Conservation (phyloP, 2,797 vertebrate genomes). For the Chlorospingus flavigularis region DNA sequence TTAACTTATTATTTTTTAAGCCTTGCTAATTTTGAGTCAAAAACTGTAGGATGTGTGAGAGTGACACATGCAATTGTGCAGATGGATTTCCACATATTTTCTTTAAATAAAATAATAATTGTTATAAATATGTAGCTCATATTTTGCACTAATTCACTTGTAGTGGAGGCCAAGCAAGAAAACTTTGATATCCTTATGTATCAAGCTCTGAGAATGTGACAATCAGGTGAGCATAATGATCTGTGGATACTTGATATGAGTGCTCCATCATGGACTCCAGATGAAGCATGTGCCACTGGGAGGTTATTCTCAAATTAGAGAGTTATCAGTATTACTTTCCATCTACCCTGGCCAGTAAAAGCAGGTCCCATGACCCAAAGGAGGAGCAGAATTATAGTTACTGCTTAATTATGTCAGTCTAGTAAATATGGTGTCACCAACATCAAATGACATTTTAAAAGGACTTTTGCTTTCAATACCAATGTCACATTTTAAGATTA, state of each 20-base stretch:
- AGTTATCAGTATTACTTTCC: not conserved
- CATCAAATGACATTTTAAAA: not conserved
- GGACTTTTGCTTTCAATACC: not conserved
- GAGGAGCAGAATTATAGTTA: not conserved
- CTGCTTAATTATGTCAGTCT: not conserved
- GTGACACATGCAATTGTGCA: constrained; percentile 40
- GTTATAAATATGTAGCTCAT: not conserved
- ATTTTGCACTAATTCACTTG: not conserved
- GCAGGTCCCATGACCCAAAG: not conserved
- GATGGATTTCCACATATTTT: constrained; percentile 38
- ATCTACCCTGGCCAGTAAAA: not conserved
- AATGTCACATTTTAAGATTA: not conserved
- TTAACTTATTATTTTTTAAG: not conserved
- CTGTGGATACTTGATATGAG: not conserved
- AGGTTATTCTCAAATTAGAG: not conserved
- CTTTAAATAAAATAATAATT: constrained; percentile 53
- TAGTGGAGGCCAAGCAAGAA: not conserved
- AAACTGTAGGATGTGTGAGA: constrained; percentile 52
- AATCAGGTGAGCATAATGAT: not conserved
- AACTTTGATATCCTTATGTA: not conserved
- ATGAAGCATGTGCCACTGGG: not conserved
- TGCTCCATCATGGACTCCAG: not conserved
- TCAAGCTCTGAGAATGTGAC: not conserved
- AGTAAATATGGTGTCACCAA: not conserved
- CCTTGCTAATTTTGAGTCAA: constrained; percentile 41